Base-by-base conservation (phyloP, 2,797 vertebrate species). In the Pseudochirops corinnae region DNA sequence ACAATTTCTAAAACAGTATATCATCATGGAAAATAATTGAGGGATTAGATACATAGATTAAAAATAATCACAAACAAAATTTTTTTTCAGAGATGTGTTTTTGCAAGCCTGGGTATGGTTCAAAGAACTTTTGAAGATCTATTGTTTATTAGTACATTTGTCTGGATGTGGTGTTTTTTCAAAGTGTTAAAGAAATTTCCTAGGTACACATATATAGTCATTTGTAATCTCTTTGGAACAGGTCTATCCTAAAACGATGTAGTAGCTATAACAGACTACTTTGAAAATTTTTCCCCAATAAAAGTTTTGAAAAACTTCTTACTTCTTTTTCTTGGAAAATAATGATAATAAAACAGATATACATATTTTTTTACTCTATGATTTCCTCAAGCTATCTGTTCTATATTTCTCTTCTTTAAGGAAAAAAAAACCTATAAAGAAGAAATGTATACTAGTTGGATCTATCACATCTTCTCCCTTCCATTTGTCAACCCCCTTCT, bases 61-160 rank as follows among this genome's bases (percentile, higher is more conserved):
- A 87, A 67, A 87, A 46, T 87, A 87, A 87, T 87, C 67, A 82
- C 6, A 21, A 50, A 87, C 13, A 26, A 82, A 52, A 93, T 24
- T 90, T 90, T 92, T 74, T 92, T 21, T 18, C 6, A 53, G 26
- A 91, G 21, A 90, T 55, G 16, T 4, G 13, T 56, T 94, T 94
- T 18, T 60, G 31, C 60, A 56, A 60, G 0, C 56, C 21, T 60
- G 2, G 5, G 1, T 56, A 82, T 90, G 58, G 62, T 92, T 1
- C 33, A 90, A 87, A 87, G 74, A 87, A 87, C n/a, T 87, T 82
- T 87, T 50, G 74, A 87, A 87, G 74, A 82, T 87, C 21, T 87
- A 16, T 24, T 82, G 67, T 46, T 39, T 82, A 18, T 87, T 1
- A 26, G 18, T 46, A 46, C 9, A 87, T 87, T 46, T 87, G 21